Base-by-base conservation (phyloP, 2,888 invertebrate species). In the Stenodema calcarata region DNA sequence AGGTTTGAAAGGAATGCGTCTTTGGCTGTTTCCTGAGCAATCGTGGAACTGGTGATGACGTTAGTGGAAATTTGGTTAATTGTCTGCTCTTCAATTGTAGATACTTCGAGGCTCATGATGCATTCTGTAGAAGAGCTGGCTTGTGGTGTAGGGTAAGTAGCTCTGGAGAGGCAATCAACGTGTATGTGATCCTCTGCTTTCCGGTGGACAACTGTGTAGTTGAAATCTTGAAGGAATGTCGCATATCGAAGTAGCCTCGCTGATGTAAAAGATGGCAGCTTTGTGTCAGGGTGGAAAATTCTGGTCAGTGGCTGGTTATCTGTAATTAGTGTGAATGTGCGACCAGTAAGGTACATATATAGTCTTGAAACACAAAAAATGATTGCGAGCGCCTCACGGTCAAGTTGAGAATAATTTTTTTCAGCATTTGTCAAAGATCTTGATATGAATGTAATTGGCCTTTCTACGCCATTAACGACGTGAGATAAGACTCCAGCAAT, bases 381-480 rank as follows among this genome's bases (percentile, higher is more conserved):
- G 14, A 89, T 86, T 16, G 88, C 87, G n/a, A 87, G 79, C 0
- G 88, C 88, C 86, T 88, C 89, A 44, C 87, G 47, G 75, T 88
- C 88, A 11, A 88, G 35, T 41, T 88, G 89, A 30, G 50, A 62
- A 50, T 88, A 88, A 41, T 87, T 87, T 35, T 14, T 54, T 70
- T 88, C 87, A 76, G 81, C 54, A 30, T 50, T 18, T 23, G 87
- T 75, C 28, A 87, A 62, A 23, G 87, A 69, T 70, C 86, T n/a
- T 16, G 88, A 88, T 42, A 50, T 70, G 35, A 70, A 87, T 50
- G 76, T 41, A 18, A 86, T 87, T 16, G 88, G 89, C 16, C 87
- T 30, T 54, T 89, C 87, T 18, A 11, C 12, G 18, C 86, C 87
- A 47, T 89, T 73, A 14, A 87, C 27, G 4, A 44, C 42, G 42